Evolutionary conservation across 2,113 vertebrate genomes (phyloP).

Genomic region (Leptodactylus fuscus): DNA sequence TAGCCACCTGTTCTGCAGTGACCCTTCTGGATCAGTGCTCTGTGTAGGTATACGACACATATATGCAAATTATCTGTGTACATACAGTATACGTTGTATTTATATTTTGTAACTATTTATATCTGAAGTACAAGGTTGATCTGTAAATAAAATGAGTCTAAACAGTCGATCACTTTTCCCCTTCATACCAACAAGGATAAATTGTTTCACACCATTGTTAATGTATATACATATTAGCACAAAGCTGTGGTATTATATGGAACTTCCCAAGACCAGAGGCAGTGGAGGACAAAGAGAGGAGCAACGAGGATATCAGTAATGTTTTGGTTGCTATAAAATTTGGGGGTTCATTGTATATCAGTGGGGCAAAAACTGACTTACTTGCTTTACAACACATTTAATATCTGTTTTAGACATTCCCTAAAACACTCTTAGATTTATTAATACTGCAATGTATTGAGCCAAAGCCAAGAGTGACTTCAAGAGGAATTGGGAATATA

Average conservation of each 20-base stretch:
- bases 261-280: background rate
- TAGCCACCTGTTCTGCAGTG: background rate
- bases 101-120: conserved; percentile 54
- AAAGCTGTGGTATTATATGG: background rate
- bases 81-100: conserved; percentile 45
- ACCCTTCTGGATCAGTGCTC: conserved; percentile 8
- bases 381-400: too few species aligned
- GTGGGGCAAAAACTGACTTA: too few species aligned
- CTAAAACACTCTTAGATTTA: too few species aligned
- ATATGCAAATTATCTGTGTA: conserved; percentile 12
- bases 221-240: accelerated
- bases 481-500: too few species aligned
- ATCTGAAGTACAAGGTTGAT: conserved; percentile 23
- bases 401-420: too few species aligned
- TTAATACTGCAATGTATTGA: too few species aligned
- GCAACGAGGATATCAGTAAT: too few species aligned
- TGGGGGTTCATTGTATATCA: too few species aligned
- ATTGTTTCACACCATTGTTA: background rate
- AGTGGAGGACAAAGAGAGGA: too few species aligned
- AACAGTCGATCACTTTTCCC: background rate
- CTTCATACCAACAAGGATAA: background rate
- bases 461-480: too few species aligned
- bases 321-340: too few species aligned
- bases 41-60: background rate
- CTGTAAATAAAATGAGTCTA: conserved; percentile 38